Percentiles rank a stretch among this genome's conserved stretches.
phyloP scores from a whole-genome alignment of 2,888 invertebrate species.

The Drosophila paramelanica region DNA sequence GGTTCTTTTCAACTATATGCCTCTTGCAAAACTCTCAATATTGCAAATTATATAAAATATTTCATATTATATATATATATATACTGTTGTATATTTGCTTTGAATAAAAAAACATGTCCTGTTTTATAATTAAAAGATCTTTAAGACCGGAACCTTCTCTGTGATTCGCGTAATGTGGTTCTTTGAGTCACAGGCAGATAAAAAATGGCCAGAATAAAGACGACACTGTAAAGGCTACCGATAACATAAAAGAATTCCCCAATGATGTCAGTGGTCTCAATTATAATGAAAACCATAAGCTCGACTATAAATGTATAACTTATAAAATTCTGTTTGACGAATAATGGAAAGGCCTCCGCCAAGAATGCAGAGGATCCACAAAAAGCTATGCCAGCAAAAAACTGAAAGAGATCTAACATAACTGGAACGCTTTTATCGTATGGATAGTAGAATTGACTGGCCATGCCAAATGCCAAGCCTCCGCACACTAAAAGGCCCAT shows the following conservation, averaged over 20 bases:
- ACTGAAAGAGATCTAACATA: conserved; percentile 54
- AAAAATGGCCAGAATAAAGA: conserved; percentile 41
- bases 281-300: conserved; percentile 42
- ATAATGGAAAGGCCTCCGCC: conserved; percentile 74
- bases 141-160: conserved; percentile 50
- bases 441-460: not conserved
- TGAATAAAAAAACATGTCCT: too few species aligned
- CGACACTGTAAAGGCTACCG: conserved; percentile 50
- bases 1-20: too few species aligned
- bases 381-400: conserved; percentile 61
- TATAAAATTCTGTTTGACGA: conserved; percentile 63
- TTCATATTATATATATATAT: too few species aligned
- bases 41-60: too few species aligned
- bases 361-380: conserved; percentile 67
- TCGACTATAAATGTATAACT: conserved; percentile 43
- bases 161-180: conserved; percentile 67
- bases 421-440: not conserved
- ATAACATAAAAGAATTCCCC: conserved; percentile 47
- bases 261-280: not conserved
- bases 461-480: conserved; percentile 53
- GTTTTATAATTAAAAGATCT: too few species aligned
- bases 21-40: too few species aligned
- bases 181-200: conserved; percentile 77
- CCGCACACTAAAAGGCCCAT: conserved; percentile 50
- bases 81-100: too few species aligned